Conservation (phyloP, 2,113 vertebrate species). For the Suricata suricatta region DNA sequence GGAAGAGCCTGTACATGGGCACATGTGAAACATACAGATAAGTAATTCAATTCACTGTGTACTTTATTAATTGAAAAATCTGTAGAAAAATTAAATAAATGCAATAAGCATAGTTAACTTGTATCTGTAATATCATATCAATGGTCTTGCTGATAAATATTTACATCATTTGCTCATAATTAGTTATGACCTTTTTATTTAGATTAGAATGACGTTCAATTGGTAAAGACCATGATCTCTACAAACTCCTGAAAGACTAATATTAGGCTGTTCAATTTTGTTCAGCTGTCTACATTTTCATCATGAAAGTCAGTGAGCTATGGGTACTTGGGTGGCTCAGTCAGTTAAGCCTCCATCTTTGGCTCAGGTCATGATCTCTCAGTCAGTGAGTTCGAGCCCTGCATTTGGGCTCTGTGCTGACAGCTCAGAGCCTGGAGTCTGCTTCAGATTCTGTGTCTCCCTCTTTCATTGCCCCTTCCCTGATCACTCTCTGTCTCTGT, state of each 20-base stretch:
- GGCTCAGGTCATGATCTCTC: too few relatives aligned
- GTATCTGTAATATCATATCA: constrained; percentile 3
- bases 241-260: not conserved
- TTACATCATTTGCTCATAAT: not conserved
- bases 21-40: constrained; percentile 32
- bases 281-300: constrained; percentile 27
- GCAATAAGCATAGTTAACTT: not conserved
- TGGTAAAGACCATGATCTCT: not conserved
- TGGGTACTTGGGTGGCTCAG: not conserved
- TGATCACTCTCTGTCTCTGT: too few relatives aligned
- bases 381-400: too few relatives aligned
- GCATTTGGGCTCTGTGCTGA: too few relatives aligned
- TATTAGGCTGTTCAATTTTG: not conserved
- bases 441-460: too few relatives aligned
- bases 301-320: constrained; percentile 3
- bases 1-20: not conserved
- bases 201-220: not conserved
- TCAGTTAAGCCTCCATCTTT: too few relatives aligned
- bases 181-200: not conserved
- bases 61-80: constrained; percentile 8
- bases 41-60: not conserved
- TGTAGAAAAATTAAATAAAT: not conserved
- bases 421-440: too few relatives aligned
- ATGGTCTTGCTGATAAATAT: not conserved
- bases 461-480: too few relatives aligned